phyloP scores from a whole-genome alignment of 2,888 invertebrate species.

The Eupithecia tripunctaria region DNA sequence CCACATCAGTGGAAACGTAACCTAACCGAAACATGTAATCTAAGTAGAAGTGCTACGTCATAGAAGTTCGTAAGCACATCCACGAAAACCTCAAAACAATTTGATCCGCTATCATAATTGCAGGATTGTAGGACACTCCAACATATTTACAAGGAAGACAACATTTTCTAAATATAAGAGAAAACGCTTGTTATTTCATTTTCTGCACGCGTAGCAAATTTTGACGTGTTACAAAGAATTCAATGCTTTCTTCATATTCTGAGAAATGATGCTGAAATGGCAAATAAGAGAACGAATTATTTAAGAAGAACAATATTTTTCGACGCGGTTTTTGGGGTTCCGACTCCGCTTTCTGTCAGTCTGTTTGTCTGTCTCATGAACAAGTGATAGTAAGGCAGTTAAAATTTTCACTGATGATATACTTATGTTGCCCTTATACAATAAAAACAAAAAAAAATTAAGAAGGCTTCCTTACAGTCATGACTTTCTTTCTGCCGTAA shows the following conservation, averaged over 20 bases:
- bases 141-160: not conserved
- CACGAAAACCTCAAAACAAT: not conserved
- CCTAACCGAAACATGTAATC: not conserved
- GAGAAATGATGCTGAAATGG: constrained; percentile 3
- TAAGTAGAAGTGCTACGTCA: not conserved
- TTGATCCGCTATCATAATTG: not conserved
- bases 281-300: not conserved
- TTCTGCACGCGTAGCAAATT: constrained; percentile 5
- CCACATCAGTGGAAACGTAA: too few species aligned
- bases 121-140: not conserved
- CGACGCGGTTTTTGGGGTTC: not conserved
- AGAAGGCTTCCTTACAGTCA: too few species aligned
- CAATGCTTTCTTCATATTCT: constrained; percentile 3
- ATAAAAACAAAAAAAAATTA: too few species aligned
- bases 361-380: not conserved
- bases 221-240: not conserved
- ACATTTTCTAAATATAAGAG: not conserved
- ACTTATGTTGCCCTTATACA: too few species aligned
- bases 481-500: too few species aligned
- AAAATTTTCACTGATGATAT: too few species aligned
- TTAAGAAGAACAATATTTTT: not conserved
- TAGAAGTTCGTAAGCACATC: constrained; percentile 2
- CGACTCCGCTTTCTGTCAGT: too few species aligned
- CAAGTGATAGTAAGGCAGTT: too few species aligned
- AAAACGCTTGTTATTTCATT: constrained; percentile 1